These are phyloP conservation scores for Leptarthrus brevirostris DNA, from an alignment of 2,888 invertebrate species.

Conservation along the genomic window DNA sequence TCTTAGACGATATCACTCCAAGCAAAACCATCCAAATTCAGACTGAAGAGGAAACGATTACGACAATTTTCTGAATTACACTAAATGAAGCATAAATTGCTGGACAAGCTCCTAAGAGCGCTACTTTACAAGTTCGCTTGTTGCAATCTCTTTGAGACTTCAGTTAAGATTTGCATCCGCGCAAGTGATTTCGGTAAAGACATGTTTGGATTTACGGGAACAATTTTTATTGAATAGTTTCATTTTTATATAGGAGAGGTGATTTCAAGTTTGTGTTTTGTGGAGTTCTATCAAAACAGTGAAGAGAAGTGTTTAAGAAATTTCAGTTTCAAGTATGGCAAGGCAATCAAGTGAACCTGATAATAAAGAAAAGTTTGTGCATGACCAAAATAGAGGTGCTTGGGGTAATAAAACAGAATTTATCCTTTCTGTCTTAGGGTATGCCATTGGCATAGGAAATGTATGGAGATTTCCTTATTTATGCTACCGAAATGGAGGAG, in stretches of 20 bases:
- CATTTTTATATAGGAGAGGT: too few species aligned
- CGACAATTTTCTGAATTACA: conserved; percentile 49
- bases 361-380: conserved; percentile 52
- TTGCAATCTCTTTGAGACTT: not conserved
- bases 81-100: conserved; percentile 36
- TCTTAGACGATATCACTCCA: conserved; percentile 11
- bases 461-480: conserved; percentile 89
- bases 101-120: conserved; percentile 11
- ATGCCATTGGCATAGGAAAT: conserved; percentile 87
- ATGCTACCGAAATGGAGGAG: conserved; percentile 88
- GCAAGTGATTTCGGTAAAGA: not conserved
- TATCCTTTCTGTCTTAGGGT: conserved; percentile 83
- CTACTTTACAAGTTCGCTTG: too few species aligned
- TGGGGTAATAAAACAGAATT: conserved; percentile 84
- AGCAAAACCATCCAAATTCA: conserved; percentile 11
- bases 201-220: not conserved
- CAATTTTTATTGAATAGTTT: not conserved
- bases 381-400: conserved; percentile 69
- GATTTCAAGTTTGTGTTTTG: too few species aligned
- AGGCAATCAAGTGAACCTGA: not conserved
- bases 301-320: too few species aligned
- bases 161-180: not conserved
- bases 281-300: too few species aligned
- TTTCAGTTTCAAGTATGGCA: not conserved
- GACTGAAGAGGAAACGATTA: conserved; percentile 48